Conservation (phyloP, 2,797 vertebrate genomes). For the Rhabdomys pumilio region DNA sequence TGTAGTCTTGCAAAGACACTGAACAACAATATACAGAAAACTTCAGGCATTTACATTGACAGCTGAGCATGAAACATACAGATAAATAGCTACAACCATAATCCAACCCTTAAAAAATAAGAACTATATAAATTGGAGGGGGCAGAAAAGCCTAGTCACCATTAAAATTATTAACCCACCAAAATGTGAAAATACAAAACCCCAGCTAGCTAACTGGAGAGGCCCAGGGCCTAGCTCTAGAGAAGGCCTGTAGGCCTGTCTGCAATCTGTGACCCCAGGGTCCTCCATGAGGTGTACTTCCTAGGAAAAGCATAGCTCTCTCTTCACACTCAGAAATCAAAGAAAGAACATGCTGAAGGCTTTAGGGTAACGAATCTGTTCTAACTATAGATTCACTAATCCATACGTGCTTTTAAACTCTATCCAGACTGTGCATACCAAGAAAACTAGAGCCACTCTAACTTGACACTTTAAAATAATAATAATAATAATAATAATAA, state of each 20-base stretch:
- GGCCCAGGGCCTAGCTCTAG: neutral
- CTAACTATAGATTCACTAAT: neutral
- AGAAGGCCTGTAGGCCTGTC: neutral
- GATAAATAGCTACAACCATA: neutral
- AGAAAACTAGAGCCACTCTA: neutral
- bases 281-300: neutral
- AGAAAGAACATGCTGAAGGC: rapidly evolving
- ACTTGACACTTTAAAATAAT: too few species aligned
- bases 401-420: neutral
- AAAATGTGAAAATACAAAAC: neutral
- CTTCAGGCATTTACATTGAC: neutral
- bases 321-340: neutral
- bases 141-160: neutral
- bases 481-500: too few species aligned
- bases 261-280: neutral
- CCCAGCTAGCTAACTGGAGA: neutral
- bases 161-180: neutral
- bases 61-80: neutral
- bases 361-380: neutral
- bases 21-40: neutral
- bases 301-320: neutral
- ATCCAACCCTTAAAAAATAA: neutral
- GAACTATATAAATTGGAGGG: neutral
- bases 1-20: neutral
- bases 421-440: neutral